Evolutionary conservation across 2,113 vertebrate species (phyloP).

Genomic region (Uropsilus gracilis): DNA sequence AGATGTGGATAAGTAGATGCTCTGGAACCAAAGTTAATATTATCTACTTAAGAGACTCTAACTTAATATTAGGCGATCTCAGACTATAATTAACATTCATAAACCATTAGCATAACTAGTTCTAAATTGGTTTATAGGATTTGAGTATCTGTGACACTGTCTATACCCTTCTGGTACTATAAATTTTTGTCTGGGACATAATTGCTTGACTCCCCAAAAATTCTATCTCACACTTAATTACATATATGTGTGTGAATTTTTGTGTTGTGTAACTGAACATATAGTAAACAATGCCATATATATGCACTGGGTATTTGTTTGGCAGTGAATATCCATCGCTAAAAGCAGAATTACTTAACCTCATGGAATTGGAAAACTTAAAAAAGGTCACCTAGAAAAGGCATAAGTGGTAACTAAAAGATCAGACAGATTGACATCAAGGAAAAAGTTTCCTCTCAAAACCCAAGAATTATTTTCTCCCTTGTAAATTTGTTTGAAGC

Average conservation of each 20-base stretch:
- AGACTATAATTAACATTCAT: conserved; percentile 73
- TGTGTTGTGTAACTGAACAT: background rate
- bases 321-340: background rate
- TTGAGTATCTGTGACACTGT: conserved; percentile 64
- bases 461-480: background rate
- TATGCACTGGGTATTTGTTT: background rate
- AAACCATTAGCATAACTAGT: conserved; percentile 75
- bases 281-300: background rate
- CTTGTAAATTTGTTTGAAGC: background rate
- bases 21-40: conserved; percentile 70
- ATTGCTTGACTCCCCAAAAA: conserved; percentile 57
- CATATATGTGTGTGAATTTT: conserved; percentile 4
- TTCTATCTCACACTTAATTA: conserved; percentile 57
- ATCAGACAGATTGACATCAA: background rate
- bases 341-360: background rate
- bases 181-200: conserved; percentile 71
- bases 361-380: background rate
- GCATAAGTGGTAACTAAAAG: background rate
- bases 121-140: conserved; percentile 73
- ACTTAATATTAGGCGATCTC: conserved; percentile 60
- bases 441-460: background rate
- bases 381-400: background rate
- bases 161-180: conserved; percentile 47
- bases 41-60: conserved; percentile 72
- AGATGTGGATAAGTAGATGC: conserved; percentile 55